Percentiles rank a stretch among this genome's conserved stretches.
Evolutionary conservation across 2,113 vertebrate genomes (phyloP).

Genomic region (Centropristis striata): DNA sequence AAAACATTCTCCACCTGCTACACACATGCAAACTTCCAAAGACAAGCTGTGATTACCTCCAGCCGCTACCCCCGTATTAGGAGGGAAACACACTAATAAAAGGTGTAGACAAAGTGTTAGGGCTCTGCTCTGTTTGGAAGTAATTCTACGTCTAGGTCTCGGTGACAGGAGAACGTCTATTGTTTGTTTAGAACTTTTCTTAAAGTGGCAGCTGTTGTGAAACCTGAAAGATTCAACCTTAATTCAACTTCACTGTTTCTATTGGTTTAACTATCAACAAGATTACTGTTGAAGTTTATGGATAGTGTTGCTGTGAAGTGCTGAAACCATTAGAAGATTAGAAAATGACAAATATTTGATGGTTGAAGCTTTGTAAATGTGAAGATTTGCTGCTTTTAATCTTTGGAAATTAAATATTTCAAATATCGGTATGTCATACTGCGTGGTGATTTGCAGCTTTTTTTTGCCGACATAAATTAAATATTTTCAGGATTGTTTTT

Average conservation of each 20-base stretch:
- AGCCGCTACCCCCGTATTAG: neutral
- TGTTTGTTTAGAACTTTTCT: neutral
- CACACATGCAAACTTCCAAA: neutral
- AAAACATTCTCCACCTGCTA: neutral
- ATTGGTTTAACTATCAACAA: neutral
- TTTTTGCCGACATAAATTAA: too few species aligned
- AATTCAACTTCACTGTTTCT: neutral
- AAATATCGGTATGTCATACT: too few species aligned
- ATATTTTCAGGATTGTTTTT: too few species aligned
- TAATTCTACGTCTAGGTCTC: conserved; percentile 22
- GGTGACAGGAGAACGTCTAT: neutral
- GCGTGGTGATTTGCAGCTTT: too few species aligned
- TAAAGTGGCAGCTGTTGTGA: neutral
- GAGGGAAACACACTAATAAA: conserved; percentile 22
- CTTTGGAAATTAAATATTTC: neutral
- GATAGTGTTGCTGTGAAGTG: too few species aligned
- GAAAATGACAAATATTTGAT: neutral
- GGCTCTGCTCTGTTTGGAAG: neutral
- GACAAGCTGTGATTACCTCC: neutral
- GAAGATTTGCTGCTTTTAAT: too few species aligned
- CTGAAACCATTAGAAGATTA: too few species aligned
- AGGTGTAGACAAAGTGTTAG: neutral
- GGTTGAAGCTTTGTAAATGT: neutral
- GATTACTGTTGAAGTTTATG: too few species aligned
- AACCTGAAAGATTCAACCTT: neutral